Evolutionary conservation across 1,140 invertebrate species (phyloP), one percentile per base, ranked within the genome.

Genomic region (Cydia splendana): DNA sequence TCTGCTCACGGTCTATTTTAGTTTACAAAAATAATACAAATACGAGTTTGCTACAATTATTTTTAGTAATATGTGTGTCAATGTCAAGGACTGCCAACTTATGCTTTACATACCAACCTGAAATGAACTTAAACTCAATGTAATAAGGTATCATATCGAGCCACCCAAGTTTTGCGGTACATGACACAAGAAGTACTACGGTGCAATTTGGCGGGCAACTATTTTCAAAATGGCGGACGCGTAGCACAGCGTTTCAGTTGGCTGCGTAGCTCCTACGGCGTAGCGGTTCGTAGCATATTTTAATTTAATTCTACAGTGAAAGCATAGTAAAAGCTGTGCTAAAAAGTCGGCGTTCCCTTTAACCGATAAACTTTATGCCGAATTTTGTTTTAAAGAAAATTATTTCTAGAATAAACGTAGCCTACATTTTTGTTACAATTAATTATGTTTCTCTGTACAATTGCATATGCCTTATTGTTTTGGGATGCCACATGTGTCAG

Each of bases 151-250:
- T 4, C 3, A n/a, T 18, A 7, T 53, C 15, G 4, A 53, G 51
- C 0, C 13, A 53, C n/a, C 6, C 51, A 51, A 51, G 48, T 53
- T 62, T 9, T 62, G 3, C 2, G n/a, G 53, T 57, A 12, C 30
- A 34, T 38, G 65, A 69, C 30, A 69, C 34, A 42, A 42, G 28
- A 71, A 42, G n/a, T 71, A 71, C 6, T 9, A 24, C 28, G 9
- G 6, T 45, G 67, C 67, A 71, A 69, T 69, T 69, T 71, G n/a
- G 34, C 15, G 34, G 13, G 34, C 42, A 71, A 71, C 38, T 71
- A 71, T 71, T 71, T 71, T n/a, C 67, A 71, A 71, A 71, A 71
- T 71, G 67, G 67, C 67, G 34, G 38, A 45, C 67, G 15, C 12
- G 24, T 65, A 69, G 65, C 65, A 30, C 13, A 24, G 65, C 7